Percentiles rank a stretch among this genome's conserved stretches.
Conservation (phyloP, 2,797 vertebrate genomes). For the Mormyrops boulengeri region DNA sequence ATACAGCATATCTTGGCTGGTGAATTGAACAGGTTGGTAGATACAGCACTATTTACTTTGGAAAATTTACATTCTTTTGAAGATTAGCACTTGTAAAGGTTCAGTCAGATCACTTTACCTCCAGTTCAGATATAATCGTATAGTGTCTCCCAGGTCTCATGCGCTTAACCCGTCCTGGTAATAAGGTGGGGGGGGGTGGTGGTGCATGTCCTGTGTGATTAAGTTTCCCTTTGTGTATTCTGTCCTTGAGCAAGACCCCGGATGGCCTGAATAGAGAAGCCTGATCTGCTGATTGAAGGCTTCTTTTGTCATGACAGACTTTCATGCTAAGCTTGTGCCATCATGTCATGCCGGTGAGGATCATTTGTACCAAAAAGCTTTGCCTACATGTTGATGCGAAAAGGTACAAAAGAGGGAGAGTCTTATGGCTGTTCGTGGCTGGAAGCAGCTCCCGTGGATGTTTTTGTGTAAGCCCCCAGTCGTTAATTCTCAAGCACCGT, state of each 20-base stretch:
- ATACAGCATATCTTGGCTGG: background rate
- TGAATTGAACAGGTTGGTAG: background rate
- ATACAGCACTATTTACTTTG: background rate
- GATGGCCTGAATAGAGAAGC: background rate
- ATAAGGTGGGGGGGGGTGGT: background rate
- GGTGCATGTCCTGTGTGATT: background rate
- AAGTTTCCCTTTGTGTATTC: background rate
- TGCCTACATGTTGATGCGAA: background rate
- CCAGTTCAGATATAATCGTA: background rate
- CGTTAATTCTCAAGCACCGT: slow-evolving; percentile 51
- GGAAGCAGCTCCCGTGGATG: background rate
- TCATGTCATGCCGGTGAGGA: background rate
- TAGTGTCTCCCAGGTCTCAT: background rate
- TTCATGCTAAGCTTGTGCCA: background rate
- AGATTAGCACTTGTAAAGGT: background rate
- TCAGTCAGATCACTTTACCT: background rate
- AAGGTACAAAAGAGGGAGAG: background rate
- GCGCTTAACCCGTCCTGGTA: background rate
- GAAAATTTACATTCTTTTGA: background rate
- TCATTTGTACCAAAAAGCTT: background rate
- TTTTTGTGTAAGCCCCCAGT: slow-evolving; percentile 8
- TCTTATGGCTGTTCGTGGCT: background rate
- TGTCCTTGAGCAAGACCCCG: background rate
- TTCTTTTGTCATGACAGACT: background rate
- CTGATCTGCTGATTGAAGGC: background rate